A percentile compares a stretch with the other conserved stretches of the same genome.
These are phyloP conservation scores for Willowsia nigromaculata DNA, from an alignment of 2,888 invertebrate genomes.

Conservation along the genomic window DNA sequence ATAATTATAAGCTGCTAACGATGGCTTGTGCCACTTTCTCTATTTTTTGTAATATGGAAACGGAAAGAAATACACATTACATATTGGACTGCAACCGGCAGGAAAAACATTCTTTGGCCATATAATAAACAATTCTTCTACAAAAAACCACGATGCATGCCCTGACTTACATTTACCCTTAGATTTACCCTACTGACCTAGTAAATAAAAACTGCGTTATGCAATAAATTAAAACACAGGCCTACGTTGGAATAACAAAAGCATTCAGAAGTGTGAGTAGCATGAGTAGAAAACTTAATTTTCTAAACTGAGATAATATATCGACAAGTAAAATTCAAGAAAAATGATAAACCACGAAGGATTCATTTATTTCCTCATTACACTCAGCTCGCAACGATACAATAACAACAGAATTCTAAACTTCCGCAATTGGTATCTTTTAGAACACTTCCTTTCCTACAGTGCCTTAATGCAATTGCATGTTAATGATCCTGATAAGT, in stretches of 20 bases:
- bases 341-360: constrained; percentile 17
- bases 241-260: background rate
- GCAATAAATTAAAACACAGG: constrained; percentile 41
- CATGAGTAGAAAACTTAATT: constrained; percentile 23
- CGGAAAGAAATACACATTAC: background rate
- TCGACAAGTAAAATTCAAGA: background rate
- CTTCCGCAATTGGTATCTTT: constrained; percentile 61
- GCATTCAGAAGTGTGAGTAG: background rate
- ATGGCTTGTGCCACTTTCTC: constrained; percentile 35
- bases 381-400: background rate
- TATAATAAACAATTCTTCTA: background rate
- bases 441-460: constrained; percentile 56
- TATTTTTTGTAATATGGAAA: constrained; percentile 3
- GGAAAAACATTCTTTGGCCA: constrained; percentile 3
- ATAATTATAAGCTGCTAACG: constrained; percentile 5
- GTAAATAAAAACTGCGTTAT: constrained; percentile 42
- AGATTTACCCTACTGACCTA: constrained; percentile 65
- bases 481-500: constrained; percentile 27
- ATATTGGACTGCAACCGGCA: background rate
- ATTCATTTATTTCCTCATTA: constrained; percentile 46
- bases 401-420: background rate
- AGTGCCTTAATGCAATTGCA: constrained; percentile 5
- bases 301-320: constrained; percentile 4
- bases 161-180: constrained; percentile 57
- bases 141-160: background rate